Evolutionary conservation across 2,113 vertebrate species (phyloP), one percentile per base, ranked within the genome.

Genomic region (Sinocyclocheilus grahami): DNA sequence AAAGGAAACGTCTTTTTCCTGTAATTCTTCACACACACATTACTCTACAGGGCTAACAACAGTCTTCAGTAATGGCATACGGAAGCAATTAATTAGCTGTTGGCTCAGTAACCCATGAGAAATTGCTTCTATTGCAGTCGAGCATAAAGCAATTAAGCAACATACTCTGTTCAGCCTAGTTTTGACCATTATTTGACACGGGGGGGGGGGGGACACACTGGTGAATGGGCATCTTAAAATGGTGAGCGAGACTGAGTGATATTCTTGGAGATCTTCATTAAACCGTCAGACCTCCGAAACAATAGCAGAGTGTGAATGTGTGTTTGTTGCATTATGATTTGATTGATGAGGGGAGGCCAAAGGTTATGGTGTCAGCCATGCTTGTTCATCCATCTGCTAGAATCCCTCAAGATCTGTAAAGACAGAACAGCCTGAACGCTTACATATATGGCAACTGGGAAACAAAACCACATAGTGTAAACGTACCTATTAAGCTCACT

Each of bases 11-110:
- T 46, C 46, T 71, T 53, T 48, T 77, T 86, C 39, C 27, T 63
- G 85, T 30, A 82, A 89, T 86, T 79, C 76, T 60, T n/a, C 3
- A 39, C 11, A 5, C 30, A 46, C 67, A 24, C 42, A 42, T 72
- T 82, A 11, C 78, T 67, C 76, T 51, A 42, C n/a, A 37, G 83
- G 67, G 4, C 62, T 60, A 83, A 74, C 86, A 51, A 24, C 53
- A 67, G 6, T 20, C 58, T 69, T 63, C 22, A 30, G 55, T 33
- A 86, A 46, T 22, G 58, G 78, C 78, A 78, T 87, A 71, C 30
- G 69, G 84, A 86, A 67, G 65, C 83, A 85, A 76, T 85, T 86
- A 79, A 78, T 86, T 63, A n/a, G 63, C 48, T 22, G 22, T 63
- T 83, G 72, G 72, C 71, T 24, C 75, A 63, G 55, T 11, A 88